Evolutionary conservation across 2,113 vertebrate genomes (phyloP), one percentile per base, ranked within the genome.

Genomic region (Sula dactylatra): DNA sequence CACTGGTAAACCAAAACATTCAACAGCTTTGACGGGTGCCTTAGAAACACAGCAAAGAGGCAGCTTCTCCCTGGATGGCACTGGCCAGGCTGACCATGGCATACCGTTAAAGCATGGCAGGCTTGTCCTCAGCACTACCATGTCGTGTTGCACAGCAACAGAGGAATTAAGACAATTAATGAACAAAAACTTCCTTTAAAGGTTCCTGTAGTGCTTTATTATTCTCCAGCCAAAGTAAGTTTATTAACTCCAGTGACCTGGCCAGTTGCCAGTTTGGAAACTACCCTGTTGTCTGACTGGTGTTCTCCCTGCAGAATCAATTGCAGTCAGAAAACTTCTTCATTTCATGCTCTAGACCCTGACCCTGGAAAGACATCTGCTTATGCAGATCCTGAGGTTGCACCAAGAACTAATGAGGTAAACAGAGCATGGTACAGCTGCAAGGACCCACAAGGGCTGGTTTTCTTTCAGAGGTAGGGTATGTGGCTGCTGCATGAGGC

Each of bases 11-110:
- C 5, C 0, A 5, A 74, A 88, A 25, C 12, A 6, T 34, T 55
- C 26, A 27, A 15, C 10, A 71, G 52, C 42, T 72, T 47, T 55
- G 24, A 36, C 0, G 0, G 50, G 21, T 1, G 1, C 27, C 47
- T 79, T 38, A 64, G 65, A 27, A 54, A 49, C 0, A 0, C 36
- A 50, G n/a, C 0, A 0, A 31, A 82, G 19, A 10, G 4, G 40
- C 1, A 6, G 50, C 21, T 85, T 31, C 29, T 79, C 16, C 16
- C 31, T 38, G 38, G 47, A 34, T 61, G 26, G 58, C 67, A 89
- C 13, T 5, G 2, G 22, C 29, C 62, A 29, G 70, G 16, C 52
- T 82, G 47, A 27, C 38, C 0, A 0, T 36, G 47, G 24, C 0
- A 0, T 4, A 34, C 0, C 0, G 27, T 47, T 22, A 69, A 55